phyloP scores from a whole-genome alignment of 2,797 vertebrate species.

The Capromys pilorides region DNA sequence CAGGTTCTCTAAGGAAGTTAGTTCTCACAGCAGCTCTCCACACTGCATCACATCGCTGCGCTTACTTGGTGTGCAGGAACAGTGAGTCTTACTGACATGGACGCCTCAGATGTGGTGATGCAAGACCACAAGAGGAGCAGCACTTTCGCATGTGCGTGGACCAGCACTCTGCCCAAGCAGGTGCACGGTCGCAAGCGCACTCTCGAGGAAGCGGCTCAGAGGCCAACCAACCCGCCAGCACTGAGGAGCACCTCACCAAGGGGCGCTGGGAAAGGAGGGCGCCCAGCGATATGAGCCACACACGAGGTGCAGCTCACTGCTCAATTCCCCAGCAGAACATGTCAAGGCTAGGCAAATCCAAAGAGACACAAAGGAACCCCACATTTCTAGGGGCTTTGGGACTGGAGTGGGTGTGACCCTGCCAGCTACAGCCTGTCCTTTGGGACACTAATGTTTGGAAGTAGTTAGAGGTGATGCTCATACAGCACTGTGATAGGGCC shows the following conservation, averaged over 20 bases:
- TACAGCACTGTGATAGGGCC: rapidly evolving
- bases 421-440: not conserved
- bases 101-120: not conserved
- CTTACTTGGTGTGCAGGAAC: not conserved
- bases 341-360: rapidly evolving
- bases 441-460: not conserved
- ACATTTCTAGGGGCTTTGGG: rapidly evolving
- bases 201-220: not conserved
- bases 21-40: not conserved
- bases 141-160: not conserved
- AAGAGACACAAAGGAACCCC: rapidly evolving
- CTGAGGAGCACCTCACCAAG: rapidly evolving
- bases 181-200: rapidly evolving
- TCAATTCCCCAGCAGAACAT: rapidly evolving
- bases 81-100: rapidly evolving
- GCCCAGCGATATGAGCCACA: not conserved
- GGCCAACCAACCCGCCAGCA: not conserved
- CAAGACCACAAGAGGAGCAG: rapidly evolving
- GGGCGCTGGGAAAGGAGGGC: rapidly evolving
- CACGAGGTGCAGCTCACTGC: rapidly evolving
- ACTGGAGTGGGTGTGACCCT: rapidly evolving
- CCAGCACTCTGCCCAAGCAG: rapidly evolving
- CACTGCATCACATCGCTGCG: not conserved
- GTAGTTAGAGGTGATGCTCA: rapidly evolving
- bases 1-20: not conserved